A percentile compares a stretch with the other conserved stretches of the same genome.
These are phyloP conservation scores for Rallus limicola DNA, from an alignment of 2,113 vertebrate species.

Conservation along the genomic window DNA sequence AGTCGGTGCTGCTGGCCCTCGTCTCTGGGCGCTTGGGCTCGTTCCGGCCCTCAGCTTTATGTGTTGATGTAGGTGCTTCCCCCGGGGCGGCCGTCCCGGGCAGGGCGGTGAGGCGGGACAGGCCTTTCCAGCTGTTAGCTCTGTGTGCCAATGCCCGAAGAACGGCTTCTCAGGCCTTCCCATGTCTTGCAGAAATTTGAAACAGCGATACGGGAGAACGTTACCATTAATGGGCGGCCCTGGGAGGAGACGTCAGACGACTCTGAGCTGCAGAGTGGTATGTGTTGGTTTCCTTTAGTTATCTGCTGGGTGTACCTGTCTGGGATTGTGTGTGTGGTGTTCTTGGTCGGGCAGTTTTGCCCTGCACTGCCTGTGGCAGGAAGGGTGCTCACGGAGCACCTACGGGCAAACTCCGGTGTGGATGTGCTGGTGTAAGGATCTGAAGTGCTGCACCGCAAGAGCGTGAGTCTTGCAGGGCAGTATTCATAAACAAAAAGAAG, in stretches of 20 bases:
- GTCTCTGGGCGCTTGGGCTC: no score
- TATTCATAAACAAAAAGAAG: background rate
- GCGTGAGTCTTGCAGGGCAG: rapidly evolving
- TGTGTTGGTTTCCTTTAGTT: background rate
- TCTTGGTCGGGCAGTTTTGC: background rate
- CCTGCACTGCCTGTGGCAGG: background rate
- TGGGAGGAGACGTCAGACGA: conserved; percentile 83
- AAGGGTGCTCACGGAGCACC: background rate
- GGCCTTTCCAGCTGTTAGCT: rapidly evolving
- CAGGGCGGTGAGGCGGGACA: background rate
- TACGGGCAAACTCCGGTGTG: background rate
- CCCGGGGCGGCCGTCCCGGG: rapidly evolving
- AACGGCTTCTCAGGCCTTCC: background rate
- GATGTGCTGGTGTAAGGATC: no score
- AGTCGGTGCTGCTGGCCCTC: background rate
- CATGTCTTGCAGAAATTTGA: conserved; percentile 85
- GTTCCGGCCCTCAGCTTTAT: background rate
- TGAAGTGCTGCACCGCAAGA: background rate
- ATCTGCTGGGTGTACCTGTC: background rate
- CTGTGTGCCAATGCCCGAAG: rapidly evolving
- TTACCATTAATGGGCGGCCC: conserved; percentile 81
- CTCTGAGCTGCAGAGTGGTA: conserved; percentile 50
- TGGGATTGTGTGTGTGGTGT: rapidly evolving
- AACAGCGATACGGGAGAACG: conserved; percentile 82
- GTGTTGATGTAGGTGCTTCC: rapidly evolving